Evolutionary conservation across 2,888 invertebrate species (phyloP).

Genomic region (Drosophila limbata): DNA sequence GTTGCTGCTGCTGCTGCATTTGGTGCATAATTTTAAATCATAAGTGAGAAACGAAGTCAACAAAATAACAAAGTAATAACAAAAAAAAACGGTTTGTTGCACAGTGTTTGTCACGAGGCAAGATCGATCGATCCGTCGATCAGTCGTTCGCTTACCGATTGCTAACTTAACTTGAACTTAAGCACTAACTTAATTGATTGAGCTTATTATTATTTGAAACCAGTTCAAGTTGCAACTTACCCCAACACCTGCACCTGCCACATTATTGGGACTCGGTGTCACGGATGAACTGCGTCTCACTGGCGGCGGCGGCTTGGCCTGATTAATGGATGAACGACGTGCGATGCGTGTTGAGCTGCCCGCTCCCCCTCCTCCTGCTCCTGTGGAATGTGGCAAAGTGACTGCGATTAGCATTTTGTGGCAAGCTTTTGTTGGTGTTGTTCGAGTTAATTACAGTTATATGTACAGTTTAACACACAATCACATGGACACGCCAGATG

Average conservation of each 20-base stretch:
- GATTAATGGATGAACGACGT: constrained; percentile 85
- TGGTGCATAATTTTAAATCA: constrained; percentile 57
- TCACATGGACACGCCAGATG: constrained; percentile 61
- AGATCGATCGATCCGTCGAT: constrained; percentile 16
- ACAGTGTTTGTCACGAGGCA: constrained; percentile 28
- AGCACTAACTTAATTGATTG: constrained; percentile 50
- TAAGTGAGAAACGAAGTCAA: constrained; percentile 60
- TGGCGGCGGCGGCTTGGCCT: constrained; percentile 92
- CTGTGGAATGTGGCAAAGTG: constrained; percentile 52
- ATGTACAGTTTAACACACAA: constrained; percentile 64
- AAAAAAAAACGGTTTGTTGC: constrained; percentile 29
- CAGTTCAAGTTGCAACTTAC: constrained; percentile 70
- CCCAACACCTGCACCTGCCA: constrained; percentile 67
- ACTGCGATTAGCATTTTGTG: constrained; percentile 17
- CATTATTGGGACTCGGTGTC: constrained; percentile 84
- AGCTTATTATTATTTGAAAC: not conserved
- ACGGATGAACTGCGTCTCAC: constrained; percentile 91
- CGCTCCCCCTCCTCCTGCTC: constrained; percentile 46
- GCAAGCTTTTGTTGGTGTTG: not conserved
- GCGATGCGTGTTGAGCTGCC: constrained; percentile 83
- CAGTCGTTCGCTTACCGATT: constrained; percentile 13
- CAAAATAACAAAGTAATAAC: constrained; percentile 22
- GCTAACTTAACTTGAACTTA: constrained; percentile 38
- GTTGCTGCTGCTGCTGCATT: constrained; percentile 38
- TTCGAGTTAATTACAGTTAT: constrained; percentile 60